phyloP scores from a whole-genome alignment of 2,888 invertebrate genomes.

The Mythimna pallens region DNA sequence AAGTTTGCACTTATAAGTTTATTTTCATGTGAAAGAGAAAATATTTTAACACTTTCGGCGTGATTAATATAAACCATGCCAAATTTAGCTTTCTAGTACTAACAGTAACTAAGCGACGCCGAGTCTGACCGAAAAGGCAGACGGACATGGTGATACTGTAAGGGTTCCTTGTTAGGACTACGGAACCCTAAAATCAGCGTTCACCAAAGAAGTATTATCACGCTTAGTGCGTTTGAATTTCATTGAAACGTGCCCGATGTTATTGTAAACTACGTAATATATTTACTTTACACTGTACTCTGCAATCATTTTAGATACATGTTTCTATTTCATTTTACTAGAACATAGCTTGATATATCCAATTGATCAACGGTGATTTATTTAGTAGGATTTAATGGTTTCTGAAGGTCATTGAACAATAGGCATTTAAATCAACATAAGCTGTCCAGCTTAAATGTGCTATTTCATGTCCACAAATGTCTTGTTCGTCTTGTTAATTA shows the following conservation, averaged over 20 bases:
- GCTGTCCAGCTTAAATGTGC: background rate
- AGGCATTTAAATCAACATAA: background rate
- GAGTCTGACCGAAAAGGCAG: too few relatives aligned
- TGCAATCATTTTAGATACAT: background rate
- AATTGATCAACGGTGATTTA: background rate
- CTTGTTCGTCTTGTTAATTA: conserved; percentile 4
- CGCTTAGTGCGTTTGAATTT: background rate
- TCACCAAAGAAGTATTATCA: conserved; percentile 1
- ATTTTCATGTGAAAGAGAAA: too few relatives aligned
- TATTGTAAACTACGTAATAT: background rate
- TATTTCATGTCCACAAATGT: background rate
- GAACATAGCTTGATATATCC: background rate
- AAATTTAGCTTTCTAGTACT: too few relatives aligned
- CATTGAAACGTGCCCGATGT: conserved; percentile 6
- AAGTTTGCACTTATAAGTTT: too few relatives aligned
- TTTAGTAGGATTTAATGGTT: background rate
- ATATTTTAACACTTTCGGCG: too few relatives aligned
- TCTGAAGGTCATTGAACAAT: background rate
- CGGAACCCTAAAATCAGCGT: conserved; percentile 3
- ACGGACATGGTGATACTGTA: too few relatives aligned
- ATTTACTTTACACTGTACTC: background rate
- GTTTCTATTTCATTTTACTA: background rate
- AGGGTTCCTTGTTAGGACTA: too few relatives aligned
- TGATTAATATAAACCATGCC: too few relatives aligned
- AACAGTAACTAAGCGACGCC: too few relatives aligned